Evolutionary conservation across 2,797 vertebrate species (phyloP).

Genomic region (Silurus lanzhouensis): DNA sequence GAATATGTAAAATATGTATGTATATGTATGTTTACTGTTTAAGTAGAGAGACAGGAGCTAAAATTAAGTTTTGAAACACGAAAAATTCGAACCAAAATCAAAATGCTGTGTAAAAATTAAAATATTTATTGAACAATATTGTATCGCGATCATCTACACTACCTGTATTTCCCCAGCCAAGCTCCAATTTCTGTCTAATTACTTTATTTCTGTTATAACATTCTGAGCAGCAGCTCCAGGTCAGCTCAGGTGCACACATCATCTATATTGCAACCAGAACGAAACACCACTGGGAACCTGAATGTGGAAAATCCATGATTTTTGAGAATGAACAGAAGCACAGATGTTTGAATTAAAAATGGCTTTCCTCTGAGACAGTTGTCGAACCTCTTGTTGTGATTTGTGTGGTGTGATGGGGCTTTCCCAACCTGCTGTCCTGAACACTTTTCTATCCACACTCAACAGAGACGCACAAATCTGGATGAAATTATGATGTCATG

Average conservation of each 20-base stretch:
- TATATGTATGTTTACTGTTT: too few relatives aligned
- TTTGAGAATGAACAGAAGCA: not conserved
- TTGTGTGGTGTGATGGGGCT: constrained; percentile 7
- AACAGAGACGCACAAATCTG: not conserved
- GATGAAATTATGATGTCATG: not conserved
- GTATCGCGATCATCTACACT: too few relatives aligned
- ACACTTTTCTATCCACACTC: not conserved
- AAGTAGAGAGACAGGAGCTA: too few relatives aligned
- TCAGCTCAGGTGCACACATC: not conserved
- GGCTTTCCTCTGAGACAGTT: not conserved
- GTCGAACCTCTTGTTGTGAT: not conserved
- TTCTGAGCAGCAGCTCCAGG: not conserved
- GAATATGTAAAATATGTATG: too few relatives aligned
- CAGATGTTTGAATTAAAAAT: constrained; percentile 19
- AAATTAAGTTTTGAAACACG: too few relatives aligned
- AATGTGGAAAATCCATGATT: not conserved
- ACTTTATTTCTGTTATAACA: not conserved
- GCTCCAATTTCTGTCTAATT: not conserved
- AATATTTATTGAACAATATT: too few relatives aligned
- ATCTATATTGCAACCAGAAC: not conserved
- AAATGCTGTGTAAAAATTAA: too few relatives aligned
- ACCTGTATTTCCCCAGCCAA: not conserved
- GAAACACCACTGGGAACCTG: not conserved
- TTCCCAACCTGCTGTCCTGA: not conserved
- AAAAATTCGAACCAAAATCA: too few relatives aligned